Base-by-base conservation (phyloP, 1,140 invertebrate species). In the Galendromus occidentalis region DNA sequence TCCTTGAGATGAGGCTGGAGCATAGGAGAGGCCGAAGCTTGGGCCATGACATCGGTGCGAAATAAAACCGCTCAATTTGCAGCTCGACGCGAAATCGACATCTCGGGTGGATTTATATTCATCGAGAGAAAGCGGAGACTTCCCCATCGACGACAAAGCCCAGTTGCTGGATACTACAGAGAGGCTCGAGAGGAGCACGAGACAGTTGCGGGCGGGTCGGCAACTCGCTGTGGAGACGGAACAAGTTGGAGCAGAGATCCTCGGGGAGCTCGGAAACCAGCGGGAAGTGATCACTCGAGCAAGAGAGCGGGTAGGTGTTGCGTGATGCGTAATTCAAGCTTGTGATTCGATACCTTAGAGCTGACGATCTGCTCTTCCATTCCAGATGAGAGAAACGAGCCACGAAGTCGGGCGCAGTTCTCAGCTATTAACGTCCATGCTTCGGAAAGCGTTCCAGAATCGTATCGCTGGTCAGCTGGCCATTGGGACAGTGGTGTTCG, bases 141-240 rank as follows among this genome's bases (percentile, higher is more conserved):
- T 82, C 68, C 78, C 85, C 1, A 80, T 79, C 2, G 81, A 82
- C 69, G 85, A 87, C 72, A 84, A 83, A 68, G 84, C 84, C 67
- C 81, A 86, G 69, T 74, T 94, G 17, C 75, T 94, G 14, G 87
- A 91, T 72, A 89, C 89, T 71, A 86, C 88, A 0, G 91, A 93
- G 70, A 79, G 80, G 65, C 78, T 94, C 65, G 90, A 94, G 72
- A 77, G 87, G 29, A 81, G 85, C 0, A 85, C 86, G 7, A 82
- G 84, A 71, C 82, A 82, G 42, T 76, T 94, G 7, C 84, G 85
- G 0, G 86, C 91, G 71, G 88, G 89, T 0, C 92, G 92, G 77
- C 80, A 85, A 64, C 82, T 91, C 42, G 80, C 86, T 17, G 69
- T 95, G 42, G 91, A 94, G 78, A 91, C 90, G 0, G 87, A 91